Conservation (phyloP, 2,797 vertebrate genomes). For the Crocodylus rhombifer region DNA sequence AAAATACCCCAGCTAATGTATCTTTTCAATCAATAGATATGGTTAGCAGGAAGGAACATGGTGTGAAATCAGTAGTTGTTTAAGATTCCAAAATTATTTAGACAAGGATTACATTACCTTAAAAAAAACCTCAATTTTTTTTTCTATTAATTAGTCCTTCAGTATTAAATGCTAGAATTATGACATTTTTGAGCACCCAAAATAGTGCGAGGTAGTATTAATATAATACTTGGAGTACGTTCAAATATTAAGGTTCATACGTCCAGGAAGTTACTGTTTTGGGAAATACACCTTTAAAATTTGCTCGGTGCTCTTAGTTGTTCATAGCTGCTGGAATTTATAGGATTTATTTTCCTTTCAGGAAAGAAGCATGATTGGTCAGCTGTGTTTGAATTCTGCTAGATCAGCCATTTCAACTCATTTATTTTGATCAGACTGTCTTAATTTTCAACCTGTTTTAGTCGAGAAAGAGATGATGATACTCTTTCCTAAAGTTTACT, state of each 20-base stretch:
- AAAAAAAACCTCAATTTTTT: no score
- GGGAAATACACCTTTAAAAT: neutral
- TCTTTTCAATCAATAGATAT: neutral
- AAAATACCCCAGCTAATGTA: neutral
- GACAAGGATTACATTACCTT: no score
- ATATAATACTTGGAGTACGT: neutral
- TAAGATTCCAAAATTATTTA: neutral
- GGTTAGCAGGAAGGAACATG: neutral
- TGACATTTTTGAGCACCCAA: neutral
- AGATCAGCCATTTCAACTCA: neutral
- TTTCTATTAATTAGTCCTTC: no score
- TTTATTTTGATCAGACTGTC: neutral
- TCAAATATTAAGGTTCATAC: neutral
- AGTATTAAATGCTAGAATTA: neutral
- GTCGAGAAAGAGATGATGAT: neutral
- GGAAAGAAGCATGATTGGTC: no score
- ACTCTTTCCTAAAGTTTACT: neutral
- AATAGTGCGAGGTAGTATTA: neutral
- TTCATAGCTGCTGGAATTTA: no score
- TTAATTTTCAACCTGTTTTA: neutral
- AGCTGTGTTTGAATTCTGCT: neutral
- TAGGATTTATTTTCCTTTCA: no score
- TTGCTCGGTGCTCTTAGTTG: no score
- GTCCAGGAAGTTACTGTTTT: neutral
- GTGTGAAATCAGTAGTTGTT: neutral